Percentiles rank a stretch among this genome's conserved stretches.
These are phyloP conservation scores for Dasysyrphus albostriatus DNA, from an alignment of 2,888 invertebrate species.

Conservation along the genomic window DNA sequence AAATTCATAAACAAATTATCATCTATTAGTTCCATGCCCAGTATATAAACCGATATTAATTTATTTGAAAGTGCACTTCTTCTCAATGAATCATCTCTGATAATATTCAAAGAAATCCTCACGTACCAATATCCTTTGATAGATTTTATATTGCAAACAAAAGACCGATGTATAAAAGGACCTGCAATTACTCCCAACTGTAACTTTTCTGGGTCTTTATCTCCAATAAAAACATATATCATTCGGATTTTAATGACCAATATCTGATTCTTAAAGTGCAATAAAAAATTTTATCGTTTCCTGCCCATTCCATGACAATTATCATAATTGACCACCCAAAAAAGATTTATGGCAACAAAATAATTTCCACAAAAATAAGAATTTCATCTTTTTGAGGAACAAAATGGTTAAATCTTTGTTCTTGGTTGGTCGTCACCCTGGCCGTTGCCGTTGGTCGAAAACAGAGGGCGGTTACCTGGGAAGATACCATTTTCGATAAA, in stretches of 20 bases:
- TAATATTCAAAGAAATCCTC: background rate
- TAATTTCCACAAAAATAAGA: slow-evolving; percentile 49
- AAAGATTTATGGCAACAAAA: slow-evolving; percentile 62
- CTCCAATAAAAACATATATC: slow-evolving; percentile 54
- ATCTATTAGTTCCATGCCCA: background rate
- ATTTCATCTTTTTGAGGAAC: background rate
- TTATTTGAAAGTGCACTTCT: background rate
- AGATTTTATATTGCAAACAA: background rate
- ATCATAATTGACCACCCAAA: slow-evolving; percentile 68
- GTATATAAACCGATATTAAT: background rate
- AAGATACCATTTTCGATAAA: slow-evolving; percentile 65
- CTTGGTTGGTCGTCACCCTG: background rate
- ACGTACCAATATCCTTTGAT: background rate
- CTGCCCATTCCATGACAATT: slow-evolving; percentile 46
- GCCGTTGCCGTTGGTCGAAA: background rate
- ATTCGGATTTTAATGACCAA: slow-evolving; percentile 50
- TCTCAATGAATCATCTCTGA: background rate
- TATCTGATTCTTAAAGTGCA: slow-evolving; percentile 16
- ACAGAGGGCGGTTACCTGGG: background rate
- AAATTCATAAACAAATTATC: too few species aligned
- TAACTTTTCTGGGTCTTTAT: background rate
- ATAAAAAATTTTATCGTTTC: slow-evolving; percentile 61
- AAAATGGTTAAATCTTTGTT: slow-evolving; percentile 48
- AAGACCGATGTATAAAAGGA: background rate
- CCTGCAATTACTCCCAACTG: background rate